These are phyloP conservation scores for Ispidina picta DNA, from an alignment of 2,797 vertebrate genomes.

Conservation along the genomic window DNA sequence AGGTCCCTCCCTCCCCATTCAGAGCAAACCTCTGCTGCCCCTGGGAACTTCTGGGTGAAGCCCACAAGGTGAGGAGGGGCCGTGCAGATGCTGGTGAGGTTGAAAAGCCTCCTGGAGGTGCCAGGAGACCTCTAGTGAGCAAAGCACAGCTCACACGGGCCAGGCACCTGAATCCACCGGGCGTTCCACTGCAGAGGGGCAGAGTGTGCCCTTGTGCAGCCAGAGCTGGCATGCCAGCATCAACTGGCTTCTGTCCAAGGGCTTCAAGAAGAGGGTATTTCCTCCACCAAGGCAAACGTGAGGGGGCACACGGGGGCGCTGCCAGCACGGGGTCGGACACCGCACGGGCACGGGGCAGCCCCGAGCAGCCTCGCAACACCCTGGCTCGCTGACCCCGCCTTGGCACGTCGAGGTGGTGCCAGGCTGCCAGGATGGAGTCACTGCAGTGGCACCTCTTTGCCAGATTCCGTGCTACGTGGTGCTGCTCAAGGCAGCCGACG, in stretches of 20 bases:
- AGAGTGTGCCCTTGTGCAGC: neutral
- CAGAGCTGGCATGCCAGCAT: rapidly evolving
- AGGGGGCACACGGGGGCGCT: neutral
- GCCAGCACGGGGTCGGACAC: too few species aligned
- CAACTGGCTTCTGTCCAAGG: neutral
- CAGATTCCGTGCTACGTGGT: neutral
- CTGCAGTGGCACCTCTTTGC: neutral
- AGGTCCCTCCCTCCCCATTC: neutral
- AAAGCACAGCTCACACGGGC: rapidly evolving
- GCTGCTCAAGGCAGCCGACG: neutral
- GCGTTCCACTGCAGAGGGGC: neutral
- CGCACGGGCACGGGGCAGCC: neutral
- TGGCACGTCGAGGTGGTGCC: rapidly evolving
- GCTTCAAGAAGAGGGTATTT: neutral
- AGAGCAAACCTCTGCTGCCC: neutral
- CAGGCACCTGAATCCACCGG: neutral
- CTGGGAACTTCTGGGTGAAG: neutral
- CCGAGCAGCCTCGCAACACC: neutral
- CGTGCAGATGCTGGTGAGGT: rapidly evolving
- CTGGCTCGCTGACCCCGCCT: rapidly evolving
- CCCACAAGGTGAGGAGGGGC: neutral
- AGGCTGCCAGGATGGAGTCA: neutral
- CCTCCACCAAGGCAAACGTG: neutral
- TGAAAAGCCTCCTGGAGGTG: neutral
- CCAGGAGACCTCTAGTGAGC: neutral